A percentile compares a stretch with the other conserved stretches of the same genome.
Conservation (phyloP, 2,888 invertebrate species). For the Diarsia brunnea region DNA sequence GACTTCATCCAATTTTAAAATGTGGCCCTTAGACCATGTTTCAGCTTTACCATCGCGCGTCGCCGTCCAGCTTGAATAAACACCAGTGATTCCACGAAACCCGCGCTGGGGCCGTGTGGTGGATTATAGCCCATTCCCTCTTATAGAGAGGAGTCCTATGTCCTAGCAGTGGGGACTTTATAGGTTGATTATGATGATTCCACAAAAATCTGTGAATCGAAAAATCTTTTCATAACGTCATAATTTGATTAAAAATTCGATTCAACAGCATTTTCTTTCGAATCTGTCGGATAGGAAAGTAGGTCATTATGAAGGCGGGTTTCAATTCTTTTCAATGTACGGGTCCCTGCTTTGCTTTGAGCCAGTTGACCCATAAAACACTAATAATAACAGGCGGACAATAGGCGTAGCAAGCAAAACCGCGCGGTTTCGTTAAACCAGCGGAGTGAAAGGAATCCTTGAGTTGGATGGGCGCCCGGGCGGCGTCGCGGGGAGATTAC, state of each 20-base stretch:
- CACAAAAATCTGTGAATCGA: slow-evolving; percentile 6
- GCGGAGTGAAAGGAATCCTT: slow-evolving; percentile 81
- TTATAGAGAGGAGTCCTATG: too few species aligned
- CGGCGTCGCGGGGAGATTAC: slow-evolving; percentile 78
- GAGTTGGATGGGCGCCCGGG: slow-evolving; percentile 84
- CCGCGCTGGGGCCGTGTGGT: too few species aligned
- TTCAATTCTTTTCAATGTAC: slow-evolving; percentile 66
- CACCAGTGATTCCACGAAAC: slow-evolving; percentile 6
- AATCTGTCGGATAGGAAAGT: slow-evolving; percentile 45
- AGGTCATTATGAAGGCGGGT: slow-evolving; percentile 61
- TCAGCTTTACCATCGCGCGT: neutral
- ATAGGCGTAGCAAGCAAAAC: slow-evolving; percentile 76
- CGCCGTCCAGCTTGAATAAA: neutral
- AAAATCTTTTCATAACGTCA: neutral
- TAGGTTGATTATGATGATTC: too few species aligned
- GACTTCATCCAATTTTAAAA: slow-evolving; percentile 56
- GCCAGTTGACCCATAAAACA: slow-evolving; percentile 76
- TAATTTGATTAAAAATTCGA: slow-evolving; percentile 9
- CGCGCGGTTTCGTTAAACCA: slow-evolving; percentile 81
- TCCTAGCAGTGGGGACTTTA: too few species aligned
- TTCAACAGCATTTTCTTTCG: slow-evolving; percentile 19
- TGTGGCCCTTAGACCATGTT: slow-evolving; percentile 23
- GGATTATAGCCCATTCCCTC: too few species aligned
- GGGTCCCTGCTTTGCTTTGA: slow-evolving; percentile 63
- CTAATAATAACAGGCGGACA: slow-evolving; percentile 79